A percentile compares a stretch with the other conserved stretches of the same genome.
Evolutionary conservation across 2,113 vertebrate species (phyloP).

Genomic region (Bos taurus): DNA sequence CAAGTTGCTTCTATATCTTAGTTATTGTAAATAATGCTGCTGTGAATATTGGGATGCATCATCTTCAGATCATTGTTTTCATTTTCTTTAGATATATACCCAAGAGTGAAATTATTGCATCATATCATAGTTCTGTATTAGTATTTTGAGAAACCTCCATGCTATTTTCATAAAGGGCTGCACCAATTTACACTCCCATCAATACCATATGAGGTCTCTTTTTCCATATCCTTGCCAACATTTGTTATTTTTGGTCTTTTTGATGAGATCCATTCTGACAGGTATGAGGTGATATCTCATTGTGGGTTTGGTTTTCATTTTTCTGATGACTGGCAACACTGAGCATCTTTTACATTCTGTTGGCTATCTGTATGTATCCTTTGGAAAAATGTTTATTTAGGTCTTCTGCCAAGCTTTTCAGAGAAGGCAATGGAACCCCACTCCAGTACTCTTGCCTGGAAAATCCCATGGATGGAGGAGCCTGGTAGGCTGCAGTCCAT

Average conservation of each 20-base stretch:
- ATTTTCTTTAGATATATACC: background rate
- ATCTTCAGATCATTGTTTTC: background rate
- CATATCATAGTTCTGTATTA: background rate
- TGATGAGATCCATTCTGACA: background rate
- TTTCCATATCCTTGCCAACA: background rate
- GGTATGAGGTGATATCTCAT: background rate
- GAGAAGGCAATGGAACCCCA: too few species aligned
- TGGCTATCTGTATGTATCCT: background rate
- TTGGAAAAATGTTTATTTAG: background rate
- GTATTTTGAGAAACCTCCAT: background rate
- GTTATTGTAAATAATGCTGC: background rate
- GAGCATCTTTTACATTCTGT: background rate
- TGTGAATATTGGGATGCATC: background rate
- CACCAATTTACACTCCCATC: background rate
- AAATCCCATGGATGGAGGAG: too few species aligned
- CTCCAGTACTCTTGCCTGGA: too few species aligned
- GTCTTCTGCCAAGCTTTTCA: background rate
- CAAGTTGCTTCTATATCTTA: background rate
- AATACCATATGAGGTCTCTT: background rate
- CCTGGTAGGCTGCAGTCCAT: too few species aligned
- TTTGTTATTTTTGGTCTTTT: background rate
- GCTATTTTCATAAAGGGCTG: background rate
- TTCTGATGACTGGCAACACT: background rate
- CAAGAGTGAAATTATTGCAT: background rate
- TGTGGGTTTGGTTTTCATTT: background rate